phyloP scores from a whole-genome alignment of 2,797 vertebrate species.

The Galago senegalensis region DNA sequence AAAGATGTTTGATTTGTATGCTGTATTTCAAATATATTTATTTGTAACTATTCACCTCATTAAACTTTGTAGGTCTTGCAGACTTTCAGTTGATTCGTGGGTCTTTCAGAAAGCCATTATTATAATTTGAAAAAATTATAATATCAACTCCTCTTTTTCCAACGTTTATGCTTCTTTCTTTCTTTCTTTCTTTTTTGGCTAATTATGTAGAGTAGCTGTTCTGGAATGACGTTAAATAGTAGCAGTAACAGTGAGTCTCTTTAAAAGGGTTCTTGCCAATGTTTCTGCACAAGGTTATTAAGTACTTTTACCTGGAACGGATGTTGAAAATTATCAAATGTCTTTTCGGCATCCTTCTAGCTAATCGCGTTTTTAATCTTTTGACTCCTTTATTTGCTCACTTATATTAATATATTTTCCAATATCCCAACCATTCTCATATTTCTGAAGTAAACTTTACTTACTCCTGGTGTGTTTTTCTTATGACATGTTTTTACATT shows the following conservation, averaged over 20 bases:
- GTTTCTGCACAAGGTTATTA: not conserved
- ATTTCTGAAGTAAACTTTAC: slow-evolving; percentile 6
- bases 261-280: not conserved
- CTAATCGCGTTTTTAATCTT: not conserved
- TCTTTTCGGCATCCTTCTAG: not conserved
- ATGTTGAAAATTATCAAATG: not conserved
- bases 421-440: not conserved
- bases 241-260: not conserved
- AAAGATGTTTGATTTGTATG: not conserved
- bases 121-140: not conserved
- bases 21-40: not conserved
- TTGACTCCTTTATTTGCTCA: not conserved
- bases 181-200: not conserved
- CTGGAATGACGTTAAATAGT: not conserved
- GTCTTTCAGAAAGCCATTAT: not conserved
- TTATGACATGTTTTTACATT: not conserved
- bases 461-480: not conserved
- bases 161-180: not conserved
- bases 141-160: not conserved
- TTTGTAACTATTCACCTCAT: not conserved
- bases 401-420: not conserved
- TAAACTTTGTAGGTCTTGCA: not conserved
- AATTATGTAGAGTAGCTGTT: not conserved
- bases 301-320: not conserved
- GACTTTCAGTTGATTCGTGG: not conserved